Evolutionary conservation across 1,140 invertebrate genomes (phyloP).

Genomic region (Leptinotarsa undecemlineata): DNA sequence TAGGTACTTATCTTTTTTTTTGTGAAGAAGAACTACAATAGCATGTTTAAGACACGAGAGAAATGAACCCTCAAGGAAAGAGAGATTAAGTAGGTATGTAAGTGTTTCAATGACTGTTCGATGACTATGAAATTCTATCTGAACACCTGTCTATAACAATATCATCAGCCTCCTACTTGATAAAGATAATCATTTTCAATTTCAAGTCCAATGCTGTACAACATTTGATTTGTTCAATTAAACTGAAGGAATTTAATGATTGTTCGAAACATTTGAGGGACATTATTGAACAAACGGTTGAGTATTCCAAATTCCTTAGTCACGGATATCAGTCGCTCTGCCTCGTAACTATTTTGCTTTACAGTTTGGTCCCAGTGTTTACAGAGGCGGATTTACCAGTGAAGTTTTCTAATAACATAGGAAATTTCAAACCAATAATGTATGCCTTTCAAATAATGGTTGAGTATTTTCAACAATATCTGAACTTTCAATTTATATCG

Average conservation of each 20-base stretch:
- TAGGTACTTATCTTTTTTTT: no score
- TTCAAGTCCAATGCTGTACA: conserved; percentile 9
- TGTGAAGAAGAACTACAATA: no score
- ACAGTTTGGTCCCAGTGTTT: conserved; percentile 13
- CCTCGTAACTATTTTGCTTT: conserved; percentile 7
- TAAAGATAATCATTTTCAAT: conserved; percentile 19
- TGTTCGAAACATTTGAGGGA: conserved; percentile 11
- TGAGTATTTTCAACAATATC: background rate
- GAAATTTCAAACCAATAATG: conserved; percentile 13
- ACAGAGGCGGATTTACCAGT: conserved; percentile 23
- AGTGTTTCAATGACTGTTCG: no score
- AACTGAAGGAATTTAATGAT: conserved; percentile 25
- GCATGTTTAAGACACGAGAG: no score
- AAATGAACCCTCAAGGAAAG: no score
- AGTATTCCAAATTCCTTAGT: background rate
- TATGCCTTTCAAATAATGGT: conserved; percentile 28
- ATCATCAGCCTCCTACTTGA: conserved; percentile 8
- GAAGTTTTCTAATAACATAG: conserved; percentile 26
- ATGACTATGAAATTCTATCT: conserved; percentile 5
- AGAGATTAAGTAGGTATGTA: no score
- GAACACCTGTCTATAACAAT: conserved; percentile 28
- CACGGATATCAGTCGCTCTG: conserved; percentile 14
- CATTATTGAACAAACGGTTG: conserved; percentile 18
- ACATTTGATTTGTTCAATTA: conserved; percentile 11
- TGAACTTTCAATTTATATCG: no score